Base-by-base conservation (phyloP, 2,797 vertebrate species). In the Hyperoplus immaculatus region DNA sequence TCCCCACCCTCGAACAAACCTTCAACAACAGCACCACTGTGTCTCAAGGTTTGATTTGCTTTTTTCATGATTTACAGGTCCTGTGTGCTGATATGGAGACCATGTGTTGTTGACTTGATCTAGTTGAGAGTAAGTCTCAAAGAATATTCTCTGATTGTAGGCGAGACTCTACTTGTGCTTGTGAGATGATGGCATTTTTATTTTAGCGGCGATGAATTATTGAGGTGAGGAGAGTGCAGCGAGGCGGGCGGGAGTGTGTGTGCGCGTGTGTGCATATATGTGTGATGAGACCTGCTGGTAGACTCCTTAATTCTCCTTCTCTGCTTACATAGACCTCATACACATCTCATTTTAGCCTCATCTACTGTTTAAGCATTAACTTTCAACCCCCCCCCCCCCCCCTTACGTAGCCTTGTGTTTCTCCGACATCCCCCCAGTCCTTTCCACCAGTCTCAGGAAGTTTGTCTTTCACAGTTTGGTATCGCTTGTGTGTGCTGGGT, bases 121-220 rank as follows among this genome's bases (percentile, higher is more conserved):
- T 8, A 47, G 6, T 9, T 47, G 53, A 46, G 29, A 80, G 3
- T 3, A 78, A 51, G 56, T 80, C 66, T 15, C 1, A 0, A 49
- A 77, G 76, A 76, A 72, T 77, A 76, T 78, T 87, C 80, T 88
- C 65, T 75, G 86, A 87, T 89, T 90, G 87, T 85, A 77, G 80
- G 81, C 56, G 69, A 87, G 82, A 71, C 21, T 86, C 69, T 39
- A 65, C 81, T 83, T 88, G 89, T 87, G 69, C 81, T 83, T 88
- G 89, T 87, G 56, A 88, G 92, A 93, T 92, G 91, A 93, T 92
- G 91, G 83, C 88, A 84, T 90, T 91, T 94, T 94, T 95, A 94
- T 95, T 95, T 94, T 94, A 93, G 93, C 55, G 57, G 66, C 49
- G 15, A 92, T 95, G 78, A 94, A 96, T 96, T 92, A 96, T 96